Conservation (phyloP, 2,113 vertebrate genomes). For the Sceloporus tristichus region DNA sequence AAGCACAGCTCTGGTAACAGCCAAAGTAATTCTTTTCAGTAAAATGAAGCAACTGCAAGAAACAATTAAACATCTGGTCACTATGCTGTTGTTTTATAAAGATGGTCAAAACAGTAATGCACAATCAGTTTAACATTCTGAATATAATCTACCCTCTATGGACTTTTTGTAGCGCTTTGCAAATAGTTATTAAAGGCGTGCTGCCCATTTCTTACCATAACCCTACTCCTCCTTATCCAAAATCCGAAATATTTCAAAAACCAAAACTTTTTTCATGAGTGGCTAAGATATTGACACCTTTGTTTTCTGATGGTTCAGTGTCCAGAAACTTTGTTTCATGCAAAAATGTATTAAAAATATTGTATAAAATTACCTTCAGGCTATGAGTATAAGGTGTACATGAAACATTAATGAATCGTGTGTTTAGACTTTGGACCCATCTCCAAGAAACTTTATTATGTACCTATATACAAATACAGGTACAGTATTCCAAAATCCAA, state of each 20-base stretch:
- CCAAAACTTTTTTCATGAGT: too few species aligned
- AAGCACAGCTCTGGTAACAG: conserved; percentile 42
- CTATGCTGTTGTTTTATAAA: neutral
- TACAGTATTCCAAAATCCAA: too few species aligned
- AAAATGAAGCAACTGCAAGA: conserved; percentile 53
- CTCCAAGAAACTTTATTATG: too few species aligned
- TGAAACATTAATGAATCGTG: too few species aligned
- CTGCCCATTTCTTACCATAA: neutral
- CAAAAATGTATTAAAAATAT: too few species aligned
- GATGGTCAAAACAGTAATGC: neutral
- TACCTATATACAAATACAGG: neutral
- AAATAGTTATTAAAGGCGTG: neutral
- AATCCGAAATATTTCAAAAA: too few species aligned
- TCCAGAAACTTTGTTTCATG: too few species aligned
- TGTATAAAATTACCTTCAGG: too few species aligned
- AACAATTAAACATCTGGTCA: conserved; percentile 43
- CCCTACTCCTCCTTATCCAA: neutral
- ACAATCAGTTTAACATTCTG: neutral
- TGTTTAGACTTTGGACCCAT: too few species aligned
- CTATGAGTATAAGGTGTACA: too few species aligned
- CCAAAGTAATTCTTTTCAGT: conserved; percentile 58
- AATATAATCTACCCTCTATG: neutral
- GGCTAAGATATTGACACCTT: too few species aligned
- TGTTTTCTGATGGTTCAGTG: too few species aligned
- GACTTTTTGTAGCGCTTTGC: neutral